A percentile compares a stretch with the other conserved stretches of the same genome.
phyloP scores from a whole-genome alignment of 2,113 vertebrate species.

The Trachemys scripta region DNA sequence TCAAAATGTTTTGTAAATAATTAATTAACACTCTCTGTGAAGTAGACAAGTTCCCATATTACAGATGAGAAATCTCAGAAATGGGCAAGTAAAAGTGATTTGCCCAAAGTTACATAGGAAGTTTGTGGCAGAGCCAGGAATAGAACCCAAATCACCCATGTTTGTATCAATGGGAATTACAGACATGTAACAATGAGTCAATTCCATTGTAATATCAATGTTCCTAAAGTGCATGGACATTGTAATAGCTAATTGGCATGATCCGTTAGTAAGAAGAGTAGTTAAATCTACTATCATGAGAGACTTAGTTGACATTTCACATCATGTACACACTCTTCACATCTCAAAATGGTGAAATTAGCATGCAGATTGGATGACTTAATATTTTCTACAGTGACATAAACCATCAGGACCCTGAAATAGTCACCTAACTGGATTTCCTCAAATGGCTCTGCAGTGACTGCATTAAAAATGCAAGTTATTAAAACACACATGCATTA shows the following conservation, averaged over 20 bases:
- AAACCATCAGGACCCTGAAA: conserved; percentile 2
- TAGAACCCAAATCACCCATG: neutral
- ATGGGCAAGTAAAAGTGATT: neutral
- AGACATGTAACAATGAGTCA: neutral
- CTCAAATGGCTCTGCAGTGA: neutral
- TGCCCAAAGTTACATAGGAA: neutral
- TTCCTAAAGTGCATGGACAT: neutral
- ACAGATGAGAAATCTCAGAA: neutral
- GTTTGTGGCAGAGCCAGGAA: neutral
- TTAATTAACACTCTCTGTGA: neutral
- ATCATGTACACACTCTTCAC: neutral
- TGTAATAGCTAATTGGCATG: conserved; percentile 21
- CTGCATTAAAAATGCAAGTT: conserved; percentile 16
- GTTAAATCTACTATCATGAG: neutral
- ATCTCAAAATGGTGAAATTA: neutral
- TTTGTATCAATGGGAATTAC: neutral
- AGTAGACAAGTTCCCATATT: neutral
- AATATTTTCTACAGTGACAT: neutral
- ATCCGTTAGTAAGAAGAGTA: conserved; percentile 3
- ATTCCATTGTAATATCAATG: neutral
- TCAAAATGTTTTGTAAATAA: neutral
- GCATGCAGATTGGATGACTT: neutral
- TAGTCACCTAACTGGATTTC: neutral
- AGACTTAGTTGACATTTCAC: neutral
- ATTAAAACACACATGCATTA: neutral